These are phyloP conservation scores for Chaetodon auriga DNA, from an alignment of 2,113 vertebrate species.

Conservation along the genomic window DNA sequence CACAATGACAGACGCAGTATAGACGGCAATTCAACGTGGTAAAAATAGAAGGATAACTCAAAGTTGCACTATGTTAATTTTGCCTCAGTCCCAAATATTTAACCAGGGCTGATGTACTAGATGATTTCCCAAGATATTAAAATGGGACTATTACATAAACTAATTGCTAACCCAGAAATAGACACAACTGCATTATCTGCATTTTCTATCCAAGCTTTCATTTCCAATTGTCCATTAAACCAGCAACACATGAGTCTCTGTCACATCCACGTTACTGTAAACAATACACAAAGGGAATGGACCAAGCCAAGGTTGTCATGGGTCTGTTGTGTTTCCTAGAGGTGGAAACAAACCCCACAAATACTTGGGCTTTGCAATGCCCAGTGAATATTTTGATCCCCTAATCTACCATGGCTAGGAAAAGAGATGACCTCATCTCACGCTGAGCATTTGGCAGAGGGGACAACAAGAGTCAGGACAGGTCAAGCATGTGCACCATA, in stretches of 20 bases:
- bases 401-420: constrained; percentile 74
- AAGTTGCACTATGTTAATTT: constrained; percentile 42
- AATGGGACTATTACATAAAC: constrained; percentile 79
- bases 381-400: constrained; percentile 65
- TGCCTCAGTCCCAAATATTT: constrained; percentile 70
- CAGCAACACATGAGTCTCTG: not conserved
- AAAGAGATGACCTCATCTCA: constrained; percentile 84
- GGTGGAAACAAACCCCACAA: constrained; percentile 69
- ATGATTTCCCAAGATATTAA: constrained; percentile 83
- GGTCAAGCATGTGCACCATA: constrained; percentile 76
- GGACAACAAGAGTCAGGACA: constrained; percentile 51
- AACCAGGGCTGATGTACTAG: constrained; percentile 67
- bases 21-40: not conserved
- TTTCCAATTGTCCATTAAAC: constrained; percentile 42
- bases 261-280: constrained; percentile 20
- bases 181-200: constrained; percentile 49
- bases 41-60: constrained; percentile 40
- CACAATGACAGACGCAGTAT: not conserved
- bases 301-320: constrained; percentile 52
- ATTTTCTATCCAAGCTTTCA: constrained; percentile 44
- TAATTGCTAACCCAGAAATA: constrained; percentile 82
- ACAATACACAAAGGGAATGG: constrained; percentile 62
- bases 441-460: constrained; percentile 58
- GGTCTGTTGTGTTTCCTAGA: constrained; percentile 68
- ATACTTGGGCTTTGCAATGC: constrained; percentile 67